Base-by-base conservation (phyloP, 1,140 invertebrate genomes). In the Brachionus plicatilis region DNA sequence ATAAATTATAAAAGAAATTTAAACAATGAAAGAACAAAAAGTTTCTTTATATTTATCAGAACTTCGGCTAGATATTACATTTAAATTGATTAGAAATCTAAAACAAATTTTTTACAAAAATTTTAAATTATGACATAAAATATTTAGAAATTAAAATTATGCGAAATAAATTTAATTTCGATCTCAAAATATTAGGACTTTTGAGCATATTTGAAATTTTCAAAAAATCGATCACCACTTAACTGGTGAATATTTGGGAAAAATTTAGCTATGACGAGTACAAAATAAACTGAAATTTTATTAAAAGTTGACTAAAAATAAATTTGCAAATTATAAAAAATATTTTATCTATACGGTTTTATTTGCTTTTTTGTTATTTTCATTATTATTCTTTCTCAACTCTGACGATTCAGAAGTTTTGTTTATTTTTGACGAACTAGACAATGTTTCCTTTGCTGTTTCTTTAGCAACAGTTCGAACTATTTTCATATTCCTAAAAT, bases 401-500 rank as follows among this genome's bases (percentile, higher is more conserved):
- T 33, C 24, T 72, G 68, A 17, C 1, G 27, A 1, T 6, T 72
- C 37, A 27, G 20, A 24, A 27, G 20, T 50, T 47, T 76, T 47
- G 27, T 37, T 76, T 29, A 76, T 41, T 41, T 72, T 72, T 43
- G 68, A 72, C 6, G 72, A 68, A 47, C 53, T 68, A n/a, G 50
- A 43, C 20, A 82, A 27, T 2, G 79, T 37, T 68, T 82, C 79
- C 37, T 82, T 82, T 12, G 79, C 79, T 17, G 79, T 82, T 47
- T 37, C 79, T 65, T 82, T 82, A 0, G 79, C 79, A 24, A 82
- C 17, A 37, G 79, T 82, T 33, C 79, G n/a, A 45, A 82, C 20
- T 47, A 82, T 47, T 82, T 82, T 82, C 29, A 82, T 45, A 68
- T 82, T 47, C 29, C 8, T 27, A 70, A 83, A 47, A 56, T 83